Evolutionary conservation across 2,888 invertebrate genomes (phyloP), one percentile per base, ranked within the genome.

Genomic region (Pandemis heparana): DNA sequence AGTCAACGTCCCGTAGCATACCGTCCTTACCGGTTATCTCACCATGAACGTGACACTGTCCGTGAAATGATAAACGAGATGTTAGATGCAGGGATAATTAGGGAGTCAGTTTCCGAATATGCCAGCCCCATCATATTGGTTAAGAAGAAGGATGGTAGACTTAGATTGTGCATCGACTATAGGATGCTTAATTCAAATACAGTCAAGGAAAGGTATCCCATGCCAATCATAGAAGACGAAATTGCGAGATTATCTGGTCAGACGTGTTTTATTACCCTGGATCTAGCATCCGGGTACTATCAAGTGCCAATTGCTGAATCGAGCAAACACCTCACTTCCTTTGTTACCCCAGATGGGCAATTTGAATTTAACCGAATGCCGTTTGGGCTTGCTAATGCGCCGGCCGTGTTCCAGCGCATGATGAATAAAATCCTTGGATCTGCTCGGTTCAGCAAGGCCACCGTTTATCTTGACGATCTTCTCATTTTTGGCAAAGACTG

Each of bases 401-500:
- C 16, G 0, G 51, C 51, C 0, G 51, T 51, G 51, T 51, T 51
- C 12, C 51, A 51, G n/a, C 14, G 51, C 3, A 51, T n/a, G 51
- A 51, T 51, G 16, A 51, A 51, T 16, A 1, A 5, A 0, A n/a
- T 51, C 16, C n/a, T 51, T 0, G 51, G 51, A 1, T 12, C 51
- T 0, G 51, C 51, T 51, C 14, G 51, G 0, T 51, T 51, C 5
- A 51, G 7, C 5, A 51, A 51, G 4, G 51, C 51, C 5, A 51
- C 16, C 0, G 51, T n/a, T 1, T 51, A 51, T n/a, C 7, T 56
- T 70, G 74, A 41, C 1, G 75, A 62, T 12, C 18, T 16, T 43
- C 10, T 63, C 6, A 14, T 41, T 1, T 63, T 46, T 43, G 41
- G 71, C 71, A 9, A 73, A 75, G 41, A 70, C 73, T 68, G 65